Evolutionary conservation across 2,113 vertebrate genomes (phyloP).

Genomic region (Zosterops lateralis): DNA sequence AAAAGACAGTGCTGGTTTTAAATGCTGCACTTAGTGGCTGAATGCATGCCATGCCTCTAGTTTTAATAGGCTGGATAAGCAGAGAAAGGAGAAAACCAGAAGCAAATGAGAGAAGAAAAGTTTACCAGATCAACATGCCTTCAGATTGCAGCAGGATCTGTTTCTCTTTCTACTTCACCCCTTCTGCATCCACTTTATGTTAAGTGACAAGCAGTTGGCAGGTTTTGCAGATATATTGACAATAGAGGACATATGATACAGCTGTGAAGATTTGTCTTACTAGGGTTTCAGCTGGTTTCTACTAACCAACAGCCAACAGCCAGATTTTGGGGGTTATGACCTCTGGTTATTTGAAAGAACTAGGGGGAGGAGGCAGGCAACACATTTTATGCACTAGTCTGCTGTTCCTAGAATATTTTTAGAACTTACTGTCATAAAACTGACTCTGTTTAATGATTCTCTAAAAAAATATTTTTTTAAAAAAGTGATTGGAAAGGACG

Average conservation of each 20-base stretch:
- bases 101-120: neutral
- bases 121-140: neutral
- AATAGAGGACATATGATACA: conserved; percentile 24
- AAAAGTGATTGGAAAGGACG: neutral
- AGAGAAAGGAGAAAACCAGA: neutral
- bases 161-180: neutral
- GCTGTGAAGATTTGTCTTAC: conserved; percentile 56
- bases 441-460: neutral
- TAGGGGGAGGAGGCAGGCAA: neutral
- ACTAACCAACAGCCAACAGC: conserved; percentile 43
- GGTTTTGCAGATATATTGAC: conserved; percentile 41
- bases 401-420: neutral
- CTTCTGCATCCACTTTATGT: neutral
- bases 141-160: neutral
- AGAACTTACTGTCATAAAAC: neutral
- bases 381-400: neutral
- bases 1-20: neutral
- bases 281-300: conserved; percentile 46
- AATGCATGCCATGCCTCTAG: rapidly evolving
- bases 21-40: neutral
- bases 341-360: conserved; percentile 20
- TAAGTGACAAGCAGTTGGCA: conserved; percentile 49
- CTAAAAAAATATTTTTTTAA: neutral
- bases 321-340: conserved; percentile 49
- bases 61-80: neutral